A percentile compares a stretch with the other conserved stretches of the same genome.
phyloP scores from a whole-genome alignment of 2,888 invertebrate genomes.

The Sepioteuthis lessoniana region DNA sequence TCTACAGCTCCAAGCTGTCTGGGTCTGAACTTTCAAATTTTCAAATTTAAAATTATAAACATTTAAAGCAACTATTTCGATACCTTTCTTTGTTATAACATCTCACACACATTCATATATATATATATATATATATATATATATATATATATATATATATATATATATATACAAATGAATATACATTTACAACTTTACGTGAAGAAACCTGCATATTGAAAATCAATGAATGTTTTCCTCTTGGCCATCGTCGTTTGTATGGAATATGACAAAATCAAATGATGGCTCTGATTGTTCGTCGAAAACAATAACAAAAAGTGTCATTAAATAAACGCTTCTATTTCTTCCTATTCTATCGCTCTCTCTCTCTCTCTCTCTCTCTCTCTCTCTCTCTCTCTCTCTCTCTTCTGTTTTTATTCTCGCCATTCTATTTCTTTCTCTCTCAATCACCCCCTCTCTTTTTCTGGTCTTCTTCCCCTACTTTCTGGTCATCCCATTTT shows the following conservation, averaged over 20 bases:
- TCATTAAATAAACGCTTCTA: neutral
- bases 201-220: neutral
- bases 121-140: too few species aligned
- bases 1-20: too few species aligned
- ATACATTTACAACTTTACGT: too few species aligned
- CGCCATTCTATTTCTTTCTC: neutral
- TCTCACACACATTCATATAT: too few species aligned
- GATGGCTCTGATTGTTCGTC: constrained; percentile 13
- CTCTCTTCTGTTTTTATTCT: neutral
- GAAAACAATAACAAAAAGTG: neutral
- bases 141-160: too few species aligned
- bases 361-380: neutral
- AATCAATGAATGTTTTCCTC: neutral
- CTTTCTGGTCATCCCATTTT: neutral
- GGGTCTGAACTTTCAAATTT: too few species aligned
- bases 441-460: neutral
- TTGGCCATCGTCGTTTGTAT: neutral
- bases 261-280: constrained; percentile 7
- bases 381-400: neutral
- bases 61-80: too few species aligned
- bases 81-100: too few species aligned
- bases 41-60: too few species aligned
- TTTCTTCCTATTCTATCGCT: neutral
- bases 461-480: too few species aligned
- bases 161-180: too few species aligned